These are phyloP conservation scores for Allolobophora icterica DNA, from an alignment of 2,888 invertebrate species.

Conservation along the genomic window DNA sequence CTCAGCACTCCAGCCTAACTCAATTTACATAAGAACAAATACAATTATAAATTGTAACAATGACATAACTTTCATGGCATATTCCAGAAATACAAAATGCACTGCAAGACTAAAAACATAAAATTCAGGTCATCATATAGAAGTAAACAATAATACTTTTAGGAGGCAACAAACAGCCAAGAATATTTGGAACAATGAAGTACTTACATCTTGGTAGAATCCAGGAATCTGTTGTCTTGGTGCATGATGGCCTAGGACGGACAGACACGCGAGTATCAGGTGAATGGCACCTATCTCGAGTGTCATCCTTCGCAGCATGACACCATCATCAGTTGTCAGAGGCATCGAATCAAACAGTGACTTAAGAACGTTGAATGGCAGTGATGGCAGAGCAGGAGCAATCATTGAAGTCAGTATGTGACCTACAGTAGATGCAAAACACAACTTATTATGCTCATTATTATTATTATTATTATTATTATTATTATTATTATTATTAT, in stretches of 20 bases:
- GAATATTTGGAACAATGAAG: neutral
- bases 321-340: slow-evolving; percentile 78
- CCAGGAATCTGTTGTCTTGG: slow-evolving; percentile 61
- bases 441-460: neutral
- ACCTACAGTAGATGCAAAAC: slow-evolving; percentile 61
- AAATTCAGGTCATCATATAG: neutral
- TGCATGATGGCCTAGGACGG: slow-evolving; percentile 78
- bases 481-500: too few relatives aligned
- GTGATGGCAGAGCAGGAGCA: slow-evolving; percentile 70
- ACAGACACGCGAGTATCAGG: slow-evolving; percentile 83
- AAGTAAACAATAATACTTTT: neutral
- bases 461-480: too few relatives aligned
- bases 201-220: slow-evolving; percentile 64
- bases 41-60: neutral
- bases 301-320: slow-evolving; percentile 77
- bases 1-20: neutral
- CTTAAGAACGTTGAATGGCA: slow-evolving; percentile 79
- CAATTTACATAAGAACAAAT: neutral
- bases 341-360: slow-evolving; percentile 79
- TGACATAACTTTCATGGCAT: neutral
- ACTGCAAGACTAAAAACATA: neutral
- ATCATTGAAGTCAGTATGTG: slow-evolving; percentile 76
- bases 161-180: neutral
- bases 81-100: neutral
- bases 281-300: slow-evolving; percentile 85